Base-by-base conservation (phyloP, 1,140 invertebrate genomes). In the Euura saliciscinereae region DNA sequence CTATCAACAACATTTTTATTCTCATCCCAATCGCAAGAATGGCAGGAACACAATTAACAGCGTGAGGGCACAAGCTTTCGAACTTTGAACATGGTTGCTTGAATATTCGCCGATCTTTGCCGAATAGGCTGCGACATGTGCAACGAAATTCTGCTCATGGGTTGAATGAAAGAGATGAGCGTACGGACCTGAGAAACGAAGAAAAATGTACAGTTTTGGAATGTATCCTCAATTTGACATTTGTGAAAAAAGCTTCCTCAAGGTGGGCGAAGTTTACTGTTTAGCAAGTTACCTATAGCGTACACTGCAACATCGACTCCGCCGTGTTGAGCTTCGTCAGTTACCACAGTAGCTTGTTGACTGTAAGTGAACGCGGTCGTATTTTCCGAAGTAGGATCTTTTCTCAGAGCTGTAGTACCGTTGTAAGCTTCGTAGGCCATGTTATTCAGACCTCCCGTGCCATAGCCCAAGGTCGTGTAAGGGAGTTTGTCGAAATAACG, bases 71-170 rank as follows among this genome's bases (percentile, higher is more conserved):
- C 28, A 28, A 28, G 28, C 28, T 28, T 28, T 28, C 28, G 28
- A 28, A 28, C 28, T 28, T 28, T 28, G 28, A 28, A 28, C 28
- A 28, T 28, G 28, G 28, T 28, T 28, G 28, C 28, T 28, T 28
- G 28, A 71, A 74, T 89, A 89, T 4, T 88, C 89, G 10, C 93
- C 92, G 72, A 95, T 91, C 79, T 91, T 89, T 0, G 92, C 88
- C 0, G 94, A 93, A 82, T 95, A 94, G 1, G 91, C 92, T 70
- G 98, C 93, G 0, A 94, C 95, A 82, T 97, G 93, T n/a, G 94
- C 93, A 2, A 98, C 93, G 83, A 96, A 97, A 79, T 92, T 94
- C 83, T 99, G 97, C 82, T 99, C 97, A 80, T 98, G 96, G 0
- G 97, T 92, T 44, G 92, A 93, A 77, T 96, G 94, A 78, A 98